phyloP scores from a whole-genome alignment of 2,797 vertebrate genomes.

The Chrosomus eos region DNA sequence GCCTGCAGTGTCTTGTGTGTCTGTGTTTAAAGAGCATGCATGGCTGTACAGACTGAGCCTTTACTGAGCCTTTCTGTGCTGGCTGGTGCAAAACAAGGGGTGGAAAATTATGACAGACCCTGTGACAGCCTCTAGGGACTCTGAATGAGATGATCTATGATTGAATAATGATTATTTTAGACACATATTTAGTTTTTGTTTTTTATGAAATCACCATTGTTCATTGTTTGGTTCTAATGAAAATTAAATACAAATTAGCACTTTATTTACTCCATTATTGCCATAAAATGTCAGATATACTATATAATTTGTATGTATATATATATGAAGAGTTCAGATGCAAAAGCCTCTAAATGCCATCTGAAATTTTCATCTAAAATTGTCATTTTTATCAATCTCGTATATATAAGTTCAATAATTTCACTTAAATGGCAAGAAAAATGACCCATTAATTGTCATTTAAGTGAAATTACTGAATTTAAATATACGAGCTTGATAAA shows the following conservation, averaged over 20 bases:
- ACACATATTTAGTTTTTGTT: neutral
- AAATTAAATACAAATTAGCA: neutral
- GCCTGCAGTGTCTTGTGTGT: constrained; percentile 24
- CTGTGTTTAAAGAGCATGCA: constrained; percentile 24
- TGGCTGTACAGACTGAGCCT: constrained; percentile 11
- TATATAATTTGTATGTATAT: too few species aligned
- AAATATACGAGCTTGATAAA: too few species aligned
- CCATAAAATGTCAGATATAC: neutral
- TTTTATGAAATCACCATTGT: neutral
- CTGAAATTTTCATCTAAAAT: too few species aligned
- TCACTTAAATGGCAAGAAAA: too few species aligned
- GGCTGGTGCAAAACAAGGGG: constrained; percentile 21
- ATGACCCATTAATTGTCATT: too few species aligned
- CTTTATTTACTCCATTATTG: neutral
- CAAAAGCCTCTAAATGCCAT: too few species aligned
- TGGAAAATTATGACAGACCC: constrained; percentile 13
- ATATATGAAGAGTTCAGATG: too few species aligned
- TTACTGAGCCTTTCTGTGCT: neutral
- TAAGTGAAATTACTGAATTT: too few species aligned
- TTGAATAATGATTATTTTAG: constrained; percentile 3
- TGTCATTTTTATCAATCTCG: too few species aligned
- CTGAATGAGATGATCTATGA: neutral
- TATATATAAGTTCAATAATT: too few species aligned
- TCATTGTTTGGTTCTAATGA: neutral
- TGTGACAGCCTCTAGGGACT: constrained; percentile 15